These are phyloP conservation scores for Karalla daura DNA, from an alignment of 2,797 vertebrate genomes.

Conservation along the genomic window DNA sequence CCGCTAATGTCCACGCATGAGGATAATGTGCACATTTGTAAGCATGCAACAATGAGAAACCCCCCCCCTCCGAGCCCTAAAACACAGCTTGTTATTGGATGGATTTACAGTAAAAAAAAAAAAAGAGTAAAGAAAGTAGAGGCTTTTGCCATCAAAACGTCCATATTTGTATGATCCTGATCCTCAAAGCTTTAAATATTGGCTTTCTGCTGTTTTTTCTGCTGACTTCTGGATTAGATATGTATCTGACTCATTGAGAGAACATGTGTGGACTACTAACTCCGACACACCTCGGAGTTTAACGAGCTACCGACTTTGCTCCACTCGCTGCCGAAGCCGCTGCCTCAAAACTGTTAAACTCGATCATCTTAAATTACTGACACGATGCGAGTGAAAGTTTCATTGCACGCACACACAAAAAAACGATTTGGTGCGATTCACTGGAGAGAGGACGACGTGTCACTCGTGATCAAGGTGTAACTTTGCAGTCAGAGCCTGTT, in stretches of 20 bases:
- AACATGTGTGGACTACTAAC: neutral
- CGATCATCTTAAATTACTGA: neutral
- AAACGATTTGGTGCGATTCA: too few species aligned
- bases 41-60: constrained; percentile 28
- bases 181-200: too few species aligned
- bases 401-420: too few species aligned
- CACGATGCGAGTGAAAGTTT: neutral
- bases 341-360: neutral
- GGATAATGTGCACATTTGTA: constrained; percentile 19
- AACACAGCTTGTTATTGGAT: neutral
- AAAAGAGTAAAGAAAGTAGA: too few species aligned
- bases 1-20: neutral
- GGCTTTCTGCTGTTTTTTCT: too few species aligned
- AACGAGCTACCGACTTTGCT: neutral
- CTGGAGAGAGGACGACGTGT: neutral
- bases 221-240: too few species aligned
- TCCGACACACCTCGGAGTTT: neutral
- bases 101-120: constrained; percentile 2
- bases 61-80: constrained; percentile 4
- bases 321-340: neutral
- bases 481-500: constrained; percentile 22
- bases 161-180: neutral
- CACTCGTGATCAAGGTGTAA: constrained; percentile 10
- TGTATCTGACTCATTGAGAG: too few species aligned
- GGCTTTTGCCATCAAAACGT: neutral